Evolutionary conservation across 2,888 invertebrate genomes (phyloP).

Genomic region (Chloroclystis v-ata): DNA sequence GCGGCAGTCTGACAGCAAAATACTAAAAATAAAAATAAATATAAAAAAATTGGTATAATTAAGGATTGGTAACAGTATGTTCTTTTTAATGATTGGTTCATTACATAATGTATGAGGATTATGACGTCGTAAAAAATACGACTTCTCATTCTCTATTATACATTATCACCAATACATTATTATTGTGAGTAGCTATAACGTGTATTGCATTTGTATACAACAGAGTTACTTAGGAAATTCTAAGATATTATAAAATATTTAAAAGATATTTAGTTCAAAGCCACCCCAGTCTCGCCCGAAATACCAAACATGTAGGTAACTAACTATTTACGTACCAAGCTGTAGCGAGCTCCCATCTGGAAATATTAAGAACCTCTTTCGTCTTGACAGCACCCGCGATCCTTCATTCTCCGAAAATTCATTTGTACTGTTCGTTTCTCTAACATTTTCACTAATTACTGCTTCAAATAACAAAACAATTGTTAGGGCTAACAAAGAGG

Average conservation of each 20-base stretch:
- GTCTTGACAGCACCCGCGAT: conserved; percentile 65
- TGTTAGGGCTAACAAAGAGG: conserved; percentile 26
- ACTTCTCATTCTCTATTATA: no score
- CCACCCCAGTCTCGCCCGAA: conserved; percentile 22
- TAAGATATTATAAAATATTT: conserved; percentile 24
- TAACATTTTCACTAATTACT: conserved; percentile 40
- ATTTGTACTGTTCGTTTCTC: conserved; percentile 38
- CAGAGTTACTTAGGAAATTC: conserved; percentile 17
- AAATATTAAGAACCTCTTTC: conserved; percentile 78
- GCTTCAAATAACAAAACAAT: conserved; percentile 35
- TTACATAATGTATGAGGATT: no score
- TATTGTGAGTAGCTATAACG: no score
- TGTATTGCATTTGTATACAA: no score
- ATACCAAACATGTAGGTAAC: conserved; percentile 32
- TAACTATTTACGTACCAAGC: conserved; percentile 69
- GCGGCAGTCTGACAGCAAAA: conserved; percentile 81
- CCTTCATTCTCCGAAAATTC: conserved; percentile 40
- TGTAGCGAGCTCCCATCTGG: conserved; percentile 80
- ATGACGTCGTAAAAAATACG: no score
- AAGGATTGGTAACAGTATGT: no score
- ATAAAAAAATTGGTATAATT: no score
- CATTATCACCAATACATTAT: no score
- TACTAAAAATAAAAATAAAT: conserved; percentile 54
- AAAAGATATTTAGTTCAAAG: conserved; percentile 29
- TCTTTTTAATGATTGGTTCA: no score